Evolutionary conservation across 37 sponge, comb jelly and placozoan genomes (phyloP), one percentile per base, ranked within the genome.

Genomic region (Crambe crambe): DNA sequence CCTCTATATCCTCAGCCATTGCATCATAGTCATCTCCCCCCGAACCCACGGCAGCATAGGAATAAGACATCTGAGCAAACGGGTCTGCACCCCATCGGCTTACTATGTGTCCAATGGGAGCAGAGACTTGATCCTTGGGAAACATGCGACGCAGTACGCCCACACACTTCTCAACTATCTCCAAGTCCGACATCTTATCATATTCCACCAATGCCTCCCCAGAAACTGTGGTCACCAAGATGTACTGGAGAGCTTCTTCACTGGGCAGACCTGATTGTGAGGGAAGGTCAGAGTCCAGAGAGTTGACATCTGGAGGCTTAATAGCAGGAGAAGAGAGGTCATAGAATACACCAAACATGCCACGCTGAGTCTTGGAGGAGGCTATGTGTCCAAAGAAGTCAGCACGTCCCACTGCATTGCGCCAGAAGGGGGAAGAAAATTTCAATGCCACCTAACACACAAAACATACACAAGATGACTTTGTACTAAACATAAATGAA

Each of bases 381-480:
- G 87, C 26, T 1, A 95, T 75, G 37, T 86, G 96, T 27, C 96
- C 96, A 81, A 95, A 95, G 76, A 95, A 89, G 60, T 95, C 90
- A 44, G 90, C 79, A 78, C 76, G 73, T 2, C 88, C 93, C 9
- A 89, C 72, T 27, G 77, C 84, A 25, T 70, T 56, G 35, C 74
- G 41, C 96, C 96, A 95, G 56, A 95, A 95, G 27, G 87, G 87
- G 56, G 31, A 34, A 6, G 87, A 61, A 73, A 95, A 95, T 37
- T 75, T 80, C 62, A 95, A 42, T 1, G 88, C 88, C 42, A 95
- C 79, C 96, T 95, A 73, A 18, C 27, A 5, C n/a, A 60, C 27
- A 0, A 60, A 1, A 60, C 51, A 60, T 2, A 18, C 27, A 83
- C n/a, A 62, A 26, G 54, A 51, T 18, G 54, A 15, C 9, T 9